These are phyloP conservation scores for Limanda limanda DNA, from an alignment of 2,113 vertebrate species.

Conservation along the genomic window DNA sequence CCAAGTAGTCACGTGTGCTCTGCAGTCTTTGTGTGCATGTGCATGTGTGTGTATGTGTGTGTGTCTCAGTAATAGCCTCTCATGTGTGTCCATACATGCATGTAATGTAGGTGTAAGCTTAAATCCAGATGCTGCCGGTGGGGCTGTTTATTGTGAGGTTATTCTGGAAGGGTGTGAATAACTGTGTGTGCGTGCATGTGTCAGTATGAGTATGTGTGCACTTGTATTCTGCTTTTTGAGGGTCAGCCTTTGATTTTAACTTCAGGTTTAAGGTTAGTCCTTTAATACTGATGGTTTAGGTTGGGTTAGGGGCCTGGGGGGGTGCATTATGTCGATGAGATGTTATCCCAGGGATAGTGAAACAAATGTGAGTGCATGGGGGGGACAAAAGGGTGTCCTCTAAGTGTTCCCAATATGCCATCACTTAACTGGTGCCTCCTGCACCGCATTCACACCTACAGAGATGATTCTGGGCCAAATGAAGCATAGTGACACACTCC, in stretches of 20 bases:
- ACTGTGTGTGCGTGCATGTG: conserved; percentile 22
- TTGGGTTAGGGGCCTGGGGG: background rate
- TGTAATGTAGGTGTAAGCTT: conserved; percentile 29
- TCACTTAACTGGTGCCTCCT: conserved; percentile 4
- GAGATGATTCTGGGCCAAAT: background rate
- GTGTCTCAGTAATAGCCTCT: conserved; percentile 24
- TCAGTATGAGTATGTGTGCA: background rate
- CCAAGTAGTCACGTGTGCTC: conserved; percentile 54
- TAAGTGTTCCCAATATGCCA: conserved; percentile 9
- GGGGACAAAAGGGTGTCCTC: conserved; percentile 37
- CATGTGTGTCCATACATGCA: conserved; percentile 38
- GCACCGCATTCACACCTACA: background rate
- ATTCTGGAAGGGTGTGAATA: conserved; percentile 82
- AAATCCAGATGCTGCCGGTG: conserved; percentile 92
- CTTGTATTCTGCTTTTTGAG: background rate
- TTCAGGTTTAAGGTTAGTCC: background rate
- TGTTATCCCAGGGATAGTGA: background rate
- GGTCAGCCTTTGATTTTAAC: background rate
- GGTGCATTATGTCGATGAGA: too few relatives aligned
- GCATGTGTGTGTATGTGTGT: background rate
- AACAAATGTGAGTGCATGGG: conserved; percentile 4
- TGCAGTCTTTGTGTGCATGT: conserved; percentile 24
- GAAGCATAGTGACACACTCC: background rate
- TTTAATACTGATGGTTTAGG: background rate
- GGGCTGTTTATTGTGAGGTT: conserved; percentile 91